phyloP scores from a whole-genome alignment of 2,797 vertebrate species.

The Anas flavirostris region DNA sequence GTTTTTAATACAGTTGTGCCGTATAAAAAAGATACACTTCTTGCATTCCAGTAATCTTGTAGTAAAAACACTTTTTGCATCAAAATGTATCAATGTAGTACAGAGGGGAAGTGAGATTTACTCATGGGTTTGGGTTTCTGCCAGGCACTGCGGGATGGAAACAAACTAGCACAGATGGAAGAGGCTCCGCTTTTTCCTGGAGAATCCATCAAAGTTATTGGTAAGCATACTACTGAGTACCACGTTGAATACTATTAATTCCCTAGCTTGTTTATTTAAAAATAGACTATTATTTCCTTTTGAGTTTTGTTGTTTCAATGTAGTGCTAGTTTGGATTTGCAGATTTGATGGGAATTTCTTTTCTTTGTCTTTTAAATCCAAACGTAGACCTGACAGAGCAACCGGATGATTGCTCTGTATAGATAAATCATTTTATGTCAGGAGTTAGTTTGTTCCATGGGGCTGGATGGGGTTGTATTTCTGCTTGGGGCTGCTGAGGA shows the following conservation, averaged over 20 bases:
- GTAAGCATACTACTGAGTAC: constrained; percentile 73
- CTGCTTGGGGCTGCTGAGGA: neutral
- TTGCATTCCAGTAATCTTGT: constrained; percentile 59
- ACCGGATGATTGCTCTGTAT: neutral
- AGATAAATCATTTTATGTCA: neutral
- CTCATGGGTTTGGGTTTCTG: constrained; percentile 65
- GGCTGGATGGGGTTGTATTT: neutral
- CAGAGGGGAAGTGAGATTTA: constrained; percentile 70
- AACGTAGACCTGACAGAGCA: neutral
- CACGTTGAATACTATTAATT: neutral
- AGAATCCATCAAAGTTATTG: constrained; percentile 89
- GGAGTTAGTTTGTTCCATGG: neutral
- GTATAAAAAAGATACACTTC: constrained; percentile 36
- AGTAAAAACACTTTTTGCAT: constrained; percentile 57
- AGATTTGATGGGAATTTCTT: neutral
- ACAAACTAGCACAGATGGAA: constrained; percentile 86
- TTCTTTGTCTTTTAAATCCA: neutral
- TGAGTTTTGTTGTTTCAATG: neutral
- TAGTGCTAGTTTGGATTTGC: neutral
- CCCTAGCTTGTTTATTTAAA: neutral
- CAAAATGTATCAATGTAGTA: neutral
- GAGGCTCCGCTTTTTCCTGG: constrained; percentile 92
- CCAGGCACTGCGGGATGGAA: constrained; percentile 86
- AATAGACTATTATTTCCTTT: neutral
- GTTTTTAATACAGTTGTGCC: constrained; percentile 42